Evolutionary conservation across 2,888 invertebrate genomes (phyloP), one percentile per base, ranked within the genome.

Genomic region (Andricus quercusramuli): DNA sequence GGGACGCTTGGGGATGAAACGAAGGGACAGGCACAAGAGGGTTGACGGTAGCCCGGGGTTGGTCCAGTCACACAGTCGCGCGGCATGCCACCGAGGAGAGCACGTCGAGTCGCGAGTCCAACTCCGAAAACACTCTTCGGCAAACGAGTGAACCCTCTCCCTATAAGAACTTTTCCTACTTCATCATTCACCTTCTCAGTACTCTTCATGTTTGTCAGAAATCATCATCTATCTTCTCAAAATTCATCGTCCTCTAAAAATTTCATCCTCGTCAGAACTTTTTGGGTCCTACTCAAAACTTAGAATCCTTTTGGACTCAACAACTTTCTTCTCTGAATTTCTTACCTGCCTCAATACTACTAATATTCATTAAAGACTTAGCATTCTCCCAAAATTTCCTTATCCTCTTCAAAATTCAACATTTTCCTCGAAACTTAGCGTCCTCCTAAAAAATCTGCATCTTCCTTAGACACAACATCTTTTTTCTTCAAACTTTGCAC

Each of bases 11-110:
- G 85, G 82, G 83, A 83, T 80, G 81, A 83, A 81, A 70, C 83
- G 80, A 88, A 89, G 89, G 88, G 91, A 90, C 87, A 89, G 87
- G 89, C 90, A 90, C 88, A 90, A 90, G 91, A 90, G 90, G 90
- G 91, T 90, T 90, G 90, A 89, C 90, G 87, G 88, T 90, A 88
- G 90, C 90, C 91, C 90, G 89, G 90, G 91, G 90, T 91, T 84
- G 89, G 89, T 86, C 87, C 87, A 90, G 91, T 91, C 89, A 90
- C 89, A 91, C 91, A 92, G 92, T 92, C 91, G 92, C 91, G 92
- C 91, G 92, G 89, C 91, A 88, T 91, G 90, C 90, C 89, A 89
- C 87, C 89, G 88, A 90, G 88, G 89, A 89, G 86, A 90, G 85
- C 90, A 91, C 89, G 89, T 88, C 85, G 80, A 77, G 79, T 77